Conservation (phyloP, 2,888 invertebrate genomes). For the Nezara viridula region DNA sequence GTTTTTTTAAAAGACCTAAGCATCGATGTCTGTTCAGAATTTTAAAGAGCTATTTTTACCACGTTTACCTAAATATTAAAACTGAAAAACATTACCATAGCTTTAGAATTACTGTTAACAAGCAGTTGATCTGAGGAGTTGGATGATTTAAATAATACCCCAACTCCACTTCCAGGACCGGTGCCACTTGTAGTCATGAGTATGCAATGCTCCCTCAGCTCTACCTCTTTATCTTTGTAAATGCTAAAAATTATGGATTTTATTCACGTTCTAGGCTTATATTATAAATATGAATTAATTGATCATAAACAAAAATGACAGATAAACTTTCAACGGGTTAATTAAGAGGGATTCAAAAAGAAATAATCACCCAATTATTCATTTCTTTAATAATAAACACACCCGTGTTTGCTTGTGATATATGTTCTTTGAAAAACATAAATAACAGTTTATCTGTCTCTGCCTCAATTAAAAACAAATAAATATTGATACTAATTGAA, state of each 20-base stretch:
- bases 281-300: neutral
- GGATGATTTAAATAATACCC: slow-evolving; percentile 65
- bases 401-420: neutral
- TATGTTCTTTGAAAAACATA: neutral
- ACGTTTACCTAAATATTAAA: neutral
- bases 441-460: neutral
- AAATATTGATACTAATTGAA: too few species aligned
- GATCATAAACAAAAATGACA: neutral
- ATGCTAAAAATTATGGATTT: slow-evolving; percentile 42
- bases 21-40: neutral
- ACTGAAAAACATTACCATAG: neutral
- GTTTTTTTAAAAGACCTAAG: too few species aligned
- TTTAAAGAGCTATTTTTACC: neutral
- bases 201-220: slow-evolving; percentile 56
- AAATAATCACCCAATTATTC: neutral
- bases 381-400: too few species aligned
- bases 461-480: neutral
- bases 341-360: neutral
- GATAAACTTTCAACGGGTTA: too few species aligned
- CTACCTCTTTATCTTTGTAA: slow-evolving; percentile 55
- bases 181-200: slow-evolving; percentile 57
- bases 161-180: slow-evolving; percentile 66
- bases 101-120: neutral
- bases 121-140: slow-evolving; percentile 60
- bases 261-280: neutral